A percentile compares a stretch with the other conserved stretches of the same genome.
Evolutionary conservation across 2,888 invertebrate genomes (phyloP).

Genomic region (Mythimna pallens): DNA sequence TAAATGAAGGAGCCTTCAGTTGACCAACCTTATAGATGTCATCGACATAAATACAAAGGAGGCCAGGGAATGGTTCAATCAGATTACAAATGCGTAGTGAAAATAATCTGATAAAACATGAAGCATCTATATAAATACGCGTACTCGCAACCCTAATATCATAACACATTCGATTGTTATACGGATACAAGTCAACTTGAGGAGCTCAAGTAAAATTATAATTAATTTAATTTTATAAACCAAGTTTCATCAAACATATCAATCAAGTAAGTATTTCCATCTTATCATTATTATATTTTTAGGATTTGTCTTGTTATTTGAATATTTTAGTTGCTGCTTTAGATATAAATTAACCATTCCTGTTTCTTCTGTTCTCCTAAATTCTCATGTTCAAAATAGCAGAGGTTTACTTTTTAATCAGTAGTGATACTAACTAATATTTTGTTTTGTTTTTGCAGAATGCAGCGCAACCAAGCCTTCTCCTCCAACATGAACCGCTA

Average conservation of each 20-base stretch:
- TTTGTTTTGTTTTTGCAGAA: slow-evolving; percentile 37
- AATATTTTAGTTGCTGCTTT: not conserved
- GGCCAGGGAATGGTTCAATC: slow-evolving; percentile 47
- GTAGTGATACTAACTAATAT: slow-evolving; percentile 2
- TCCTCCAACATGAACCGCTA: slow-evolving; percentile 43
- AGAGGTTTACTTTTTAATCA: too few relatives aligned
- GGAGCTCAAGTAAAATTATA: slow-evolving; percentile 9
- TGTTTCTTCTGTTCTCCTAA: not conserved
- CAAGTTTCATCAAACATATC: slow-evolving; percentile 3
- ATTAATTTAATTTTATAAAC: slow-evolving; percentile 2
- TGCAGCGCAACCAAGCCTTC: slow-evolving; percentile 58
- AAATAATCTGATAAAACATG: slow-evolving; percentile 52
- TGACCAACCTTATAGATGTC: slow-evolving; percentile 45
- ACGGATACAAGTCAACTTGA: slow-evolving; percentile 32
- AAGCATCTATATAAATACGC: slow-evolving; percentile 53
- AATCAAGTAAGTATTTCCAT: slow-evolving; percentile 45
- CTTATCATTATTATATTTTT: not conserved
- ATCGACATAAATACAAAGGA: slow-evolving; percentile 44
- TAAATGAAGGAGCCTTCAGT: not conserved
- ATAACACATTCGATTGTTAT: slow-evolving; percentile 36
- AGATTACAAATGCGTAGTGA: slow-evolving; percentile 28
- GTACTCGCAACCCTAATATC: not conserved
- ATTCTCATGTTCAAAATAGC: too few relatives aligned
- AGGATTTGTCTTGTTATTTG: not conserved
- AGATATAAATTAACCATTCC: not conserved